Conservation (phyloP, 2,113 vertebrate species). For the Miniopterus natalensis region DNA sequence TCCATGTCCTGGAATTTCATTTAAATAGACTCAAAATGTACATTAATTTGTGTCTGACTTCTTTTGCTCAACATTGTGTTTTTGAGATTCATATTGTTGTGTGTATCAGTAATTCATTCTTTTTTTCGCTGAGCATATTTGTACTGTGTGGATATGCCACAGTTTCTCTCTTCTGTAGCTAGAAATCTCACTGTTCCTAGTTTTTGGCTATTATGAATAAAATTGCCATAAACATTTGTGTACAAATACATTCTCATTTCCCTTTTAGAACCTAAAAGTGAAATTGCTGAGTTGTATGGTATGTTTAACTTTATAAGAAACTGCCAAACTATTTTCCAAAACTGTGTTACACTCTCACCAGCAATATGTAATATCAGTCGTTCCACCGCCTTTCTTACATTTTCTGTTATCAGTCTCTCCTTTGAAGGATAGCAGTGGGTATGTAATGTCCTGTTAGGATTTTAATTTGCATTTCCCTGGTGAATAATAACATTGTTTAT, state of each 20-base stretch:
- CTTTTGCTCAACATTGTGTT: background rate
- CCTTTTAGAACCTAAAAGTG: background rate
- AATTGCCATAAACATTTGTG: background rate
- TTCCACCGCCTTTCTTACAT: background rate
- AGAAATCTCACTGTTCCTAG: background rate
- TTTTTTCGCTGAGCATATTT: background rate
- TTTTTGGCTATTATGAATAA: background rate
- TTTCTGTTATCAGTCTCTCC: background rate
- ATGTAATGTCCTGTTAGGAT: background rate
- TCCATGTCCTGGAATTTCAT: slow-evolving; percentile 1
- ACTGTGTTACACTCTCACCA: background rate
- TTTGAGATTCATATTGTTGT: slow-evolving; percentile 5
- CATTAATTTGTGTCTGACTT: background rate
- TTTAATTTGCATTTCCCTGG: slow-evolving; percentile 13
- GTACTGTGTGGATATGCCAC: background rate
- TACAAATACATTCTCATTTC: slow-evolving; percentile 21
- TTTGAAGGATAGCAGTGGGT: background rate
- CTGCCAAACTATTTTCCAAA: background rate
- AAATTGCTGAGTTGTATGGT: background rate
- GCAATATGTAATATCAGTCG: background rate
- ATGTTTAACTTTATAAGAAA: slow-evolving; percentile 25
- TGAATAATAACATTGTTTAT: background rate
- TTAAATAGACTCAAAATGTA: background rate
- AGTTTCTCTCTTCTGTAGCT: background rate
- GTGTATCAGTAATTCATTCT: background rate